Base-by-base conservation (phyloP, 37 sponge, comb jelly and placozoan species). In the Amphimedon queenslandica region DNA sequence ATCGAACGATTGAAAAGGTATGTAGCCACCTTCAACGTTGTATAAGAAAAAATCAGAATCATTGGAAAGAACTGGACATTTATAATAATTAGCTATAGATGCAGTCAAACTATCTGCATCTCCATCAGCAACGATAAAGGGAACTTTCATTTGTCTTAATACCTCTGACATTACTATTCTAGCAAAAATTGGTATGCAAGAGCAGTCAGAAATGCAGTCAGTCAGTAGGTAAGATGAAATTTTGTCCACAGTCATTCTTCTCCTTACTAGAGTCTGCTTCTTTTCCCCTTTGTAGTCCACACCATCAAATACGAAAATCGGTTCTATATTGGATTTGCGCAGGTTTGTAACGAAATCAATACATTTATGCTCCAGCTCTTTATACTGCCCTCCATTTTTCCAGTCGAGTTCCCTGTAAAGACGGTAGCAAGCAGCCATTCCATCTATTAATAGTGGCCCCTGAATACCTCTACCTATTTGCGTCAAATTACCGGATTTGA, bases 11-110 rank as follows among this genome's bases (percentile, higher is more conserved):
- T n/a, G n/a, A n/a, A n/a, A 35, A 16, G 82, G 94, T 10, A 85
- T 78, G 66, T 77, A 88, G 1, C 94, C 94, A 33, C 66, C 63
- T 6, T 27, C 60, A 2, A 93, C 34, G 27, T 84, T 65, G 63
- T 69, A 88, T n/a, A 93, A 68, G 77, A 58, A 89, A 57, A 77
- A 93, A 76, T 93, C 94, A 4, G 90, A 87, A 57, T 93, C 94
- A 6, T 55, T 21, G 10, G 83, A 67, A 2, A 89, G 56, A 1
- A 93, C 86, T 20, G 87, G 90, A 58, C 87, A 93, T 18, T 63
- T 40, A 23, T 79, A 76, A 51, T 39, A 31, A 42, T 82, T 82
- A 4, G 87, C 94, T 20, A 88, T 63, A 37, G 56, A 42, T 4
- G 64, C 84, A 55, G 79, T 80, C n/a, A 37, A 36, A 10, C 18